Percentiles rank a stretch among this genome's conserved stretches.
Conservation (phyloP, 2,888 invertebrate species). For the Euclidia mi region DNA sequence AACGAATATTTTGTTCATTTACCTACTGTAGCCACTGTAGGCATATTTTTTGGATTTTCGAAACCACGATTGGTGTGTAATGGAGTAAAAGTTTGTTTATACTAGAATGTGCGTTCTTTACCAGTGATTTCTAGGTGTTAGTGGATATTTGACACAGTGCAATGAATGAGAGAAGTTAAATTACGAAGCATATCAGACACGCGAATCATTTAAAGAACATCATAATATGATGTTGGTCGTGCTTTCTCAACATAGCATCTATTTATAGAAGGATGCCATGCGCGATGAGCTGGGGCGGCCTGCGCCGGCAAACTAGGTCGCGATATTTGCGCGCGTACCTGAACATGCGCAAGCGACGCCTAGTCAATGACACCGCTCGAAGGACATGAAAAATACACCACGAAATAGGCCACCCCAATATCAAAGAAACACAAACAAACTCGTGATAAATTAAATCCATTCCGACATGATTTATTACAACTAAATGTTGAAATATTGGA, state of each 20-base stretch:
- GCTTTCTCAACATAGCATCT: slow-evolving; percentile 79
- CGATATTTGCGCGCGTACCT: slow-evolving; percentile 72
- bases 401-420: slow-evolving; percentile 58
- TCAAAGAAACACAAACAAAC: slow-evolving; percentile 51
- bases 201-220: slow-evolving; percentile 36
- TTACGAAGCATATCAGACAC: neutral
- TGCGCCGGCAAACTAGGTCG: slow-evolving; percentile 81
- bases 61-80: too few relatives aligned
- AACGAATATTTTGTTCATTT: too few relatives aligned
- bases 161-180: neutral
- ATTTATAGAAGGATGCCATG: slow-evolving; percentile 79
- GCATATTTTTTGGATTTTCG: too few relatives aligned
- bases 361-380: slow-evolving; percentile 66
- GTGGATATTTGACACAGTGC: too few relatives aligned
- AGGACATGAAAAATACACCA: slow-evolving; percentile 58
- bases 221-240: slow-evolving; percentile 50
- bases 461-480: slow-evolving; percentile 55
- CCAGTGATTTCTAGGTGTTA: too few relatives aligned
- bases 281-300: slow-evolving; percentile 69
- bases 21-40: too few relatives aligned
- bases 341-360: slow-evolving; percentile 63
- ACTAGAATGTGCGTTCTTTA: too few relatives aligned
- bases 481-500: slow-evolving; percentile 52
- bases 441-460: slow-evolving; percentile 51
- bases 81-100: too few relatives aligned